Evolutionary conservation across 2,888 invertebrate genomes (phyloP), one percentile per base, ranked within the genome.

Genomic region (Yponomeuta cagnagella): DNA sequence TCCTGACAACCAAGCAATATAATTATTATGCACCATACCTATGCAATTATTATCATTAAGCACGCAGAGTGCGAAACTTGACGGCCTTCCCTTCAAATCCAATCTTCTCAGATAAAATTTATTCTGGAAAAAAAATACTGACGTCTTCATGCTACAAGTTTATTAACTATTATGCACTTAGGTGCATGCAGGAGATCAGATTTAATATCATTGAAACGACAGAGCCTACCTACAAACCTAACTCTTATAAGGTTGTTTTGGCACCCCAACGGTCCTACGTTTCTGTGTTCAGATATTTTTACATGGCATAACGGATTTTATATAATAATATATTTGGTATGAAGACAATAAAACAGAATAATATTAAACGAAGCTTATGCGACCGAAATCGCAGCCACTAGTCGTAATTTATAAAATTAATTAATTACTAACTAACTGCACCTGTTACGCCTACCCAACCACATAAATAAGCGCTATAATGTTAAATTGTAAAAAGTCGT

Each of bases 21-120:
- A 10, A 10, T 64, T 64, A 64, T 58, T 58, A 58, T 65, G 30
- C 65, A 65, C 65, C 33, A 12, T 23, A 68, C 48, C 48, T 48
- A 68, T 68, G 68, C 48, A 68, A n/a, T 30, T 68, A 48, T 48
- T 68, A 64, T 64, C n/a, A 30, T 31, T 23, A 71, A 65, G 70
- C 65, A 71, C 69, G 65, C 69, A 69, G 43, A 70, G 70, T n/a
- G 23, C 70, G 23, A 70, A 70, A 73, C 73, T 70, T 67, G 74
- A 33, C 71, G 72, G 70, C 74, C 74, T 74, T 75, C 75, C 70
- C 71, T 71, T 67, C 71, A 76, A 76, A 75, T 74, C 71, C 71
- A 74, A 73, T 71, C 72, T 69, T 70, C 71, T 58, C 1, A 58
- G 52, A 15, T 58, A 15, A 58, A 58, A 12, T 1, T 5, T 58